A percentile compares a stretch with the other conserved stretches of the same genome.
Evolutionary conservation across 2,888 invertebrate genomes (phyloP).

Genomic region (Yponomeuta sedellus): DNA sequence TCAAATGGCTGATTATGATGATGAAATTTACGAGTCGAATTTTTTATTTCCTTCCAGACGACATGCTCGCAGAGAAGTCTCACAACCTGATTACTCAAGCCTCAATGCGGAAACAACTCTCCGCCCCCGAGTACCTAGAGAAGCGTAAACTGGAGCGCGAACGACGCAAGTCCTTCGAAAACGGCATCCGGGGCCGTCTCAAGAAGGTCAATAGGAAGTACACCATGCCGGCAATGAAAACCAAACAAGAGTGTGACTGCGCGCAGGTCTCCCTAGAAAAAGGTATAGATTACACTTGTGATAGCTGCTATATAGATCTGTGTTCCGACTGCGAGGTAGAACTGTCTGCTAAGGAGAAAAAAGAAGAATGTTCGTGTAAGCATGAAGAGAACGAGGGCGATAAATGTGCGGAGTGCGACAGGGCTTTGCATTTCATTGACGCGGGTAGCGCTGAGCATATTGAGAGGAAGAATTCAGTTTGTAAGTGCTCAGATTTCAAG

Average conservation of each 20-base stretch:
- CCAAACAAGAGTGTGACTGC: constrained; percentile 58
- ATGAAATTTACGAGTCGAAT: no score
- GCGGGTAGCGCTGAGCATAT: constrained; percentile 58
- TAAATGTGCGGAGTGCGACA: constrained; percentile 64
- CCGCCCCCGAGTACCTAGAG: constrained; percentile 94
- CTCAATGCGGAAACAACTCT: constrained; percentile 83
- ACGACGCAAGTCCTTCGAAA: constrained; percentile 79
- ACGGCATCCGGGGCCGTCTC: constrained; percentile 74
- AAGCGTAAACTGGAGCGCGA: constrained; percentile 86
- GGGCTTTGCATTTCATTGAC: constrained; percentile 60
- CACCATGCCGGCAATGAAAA: constrained; percentile 43
- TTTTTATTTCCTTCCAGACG: constrained; percentile 61
- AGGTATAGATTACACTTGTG: constrained; percentile 64
- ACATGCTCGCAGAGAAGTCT: constrained; percentile 78
- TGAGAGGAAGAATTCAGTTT: constrained; percentile 50
- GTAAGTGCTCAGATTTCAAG: constrained; percentile 65
- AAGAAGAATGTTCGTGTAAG: constrained; percentile 42
- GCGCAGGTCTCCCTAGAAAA: constrained; percentile 57
- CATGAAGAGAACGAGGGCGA: constrained; percentile 43
- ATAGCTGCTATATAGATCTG: constrained; percentile 60
- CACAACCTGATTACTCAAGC: constrained; percentile 70
- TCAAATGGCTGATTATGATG: no score
- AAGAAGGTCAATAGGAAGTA: constrained; percentile 75
- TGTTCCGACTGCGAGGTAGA: constrained; percentile 66
- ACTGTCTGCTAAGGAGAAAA: constrained; percentile 42